These are phyloP conservation scores for Leptobrachium ailaonicum DNA, from an alignment of 2,113 vertebrate species.

Conservation along the genomic window DNA sequence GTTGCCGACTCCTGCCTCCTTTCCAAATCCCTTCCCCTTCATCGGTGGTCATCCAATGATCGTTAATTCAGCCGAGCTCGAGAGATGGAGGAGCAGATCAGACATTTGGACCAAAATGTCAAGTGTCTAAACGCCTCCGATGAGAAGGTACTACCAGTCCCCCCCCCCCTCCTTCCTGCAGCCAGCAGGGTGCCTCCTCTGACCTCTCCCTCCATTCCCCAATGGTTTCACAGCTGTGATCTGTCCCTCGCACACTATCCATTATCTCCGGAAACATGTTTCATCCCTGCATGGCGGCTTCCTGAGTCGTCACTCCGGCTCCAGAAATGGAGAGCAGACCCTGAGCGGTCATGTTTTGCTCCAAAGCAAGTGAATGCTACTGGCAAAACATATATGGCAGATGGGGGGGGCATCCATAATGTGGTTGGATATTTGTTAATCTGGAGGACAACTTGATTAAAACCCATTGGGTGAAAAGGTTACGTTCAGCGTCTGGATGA, in stretches of 20 bases:
- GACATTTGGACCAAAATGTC: slow-evolving; percentile 86
- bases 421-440: too few species aligned
- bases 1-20: slow-evolving; percentile 3
- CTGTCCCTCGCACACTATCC: not conserved
- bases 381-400: too few species aligned
- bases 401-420: too few species aligned
- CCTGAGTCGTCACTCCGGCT: not conserved
- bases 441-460: too few species aligned
- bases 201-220: slow-evolving; percentile 9
- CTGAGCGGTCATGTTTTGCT: not conserved
- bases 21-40: slow-evolving; percentile 22
- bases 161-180: slow-evolving; percentile 40
- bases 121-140: slow-evolving; percentile 88
- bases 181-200: slow-evolving; percentile 43
- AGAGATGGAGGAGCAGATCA: slow-evolving; percentile 85
- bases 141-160: slow-evolving; percentile 83
- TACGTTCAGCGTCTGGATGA: not conserved
- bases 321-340: not conserved
- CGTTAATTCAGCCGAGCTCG: slow-evolving; percentile 82
- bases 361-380: too few species aligned
- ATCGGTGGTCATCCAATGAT: slow-evolving; percentile 47
- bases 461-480: too few species aligned
- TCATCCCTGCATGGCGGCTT: not conserved
- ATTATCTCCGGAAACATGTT: not conserved
- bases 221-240: slow-evolving; percentile 4